These are phyloP conservation scores for Eupelmus urozonus DNA, from an alignment of 2,888 invertebrate species.

Conservation along the genomic window DNA sequence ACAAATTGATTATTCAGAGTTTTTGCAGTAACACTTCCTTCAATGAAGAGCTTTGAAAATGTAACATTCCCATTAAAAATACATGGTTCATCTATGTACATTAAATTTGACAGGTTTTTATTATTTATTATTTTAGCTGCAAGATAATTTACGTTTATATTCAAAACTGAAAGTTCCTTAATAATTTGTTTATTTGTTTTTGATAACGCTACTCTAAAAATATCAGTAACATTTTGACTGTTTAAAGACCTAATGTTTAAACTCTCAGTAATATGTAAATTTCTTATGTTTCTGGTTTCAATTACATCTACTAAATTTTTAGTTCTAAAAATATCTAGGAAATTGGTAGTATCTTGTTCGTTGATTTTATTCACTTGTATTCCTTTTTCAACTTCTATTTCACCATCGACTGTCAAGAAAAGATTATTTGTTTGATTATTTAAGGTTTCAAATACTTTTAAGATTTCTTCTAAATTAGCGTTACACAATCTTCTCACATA, in stretches of 20 bases:
- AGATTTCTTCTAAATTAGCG: constrained; percentile 12
- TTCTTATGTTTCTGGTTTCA: constrained; percentile 57
- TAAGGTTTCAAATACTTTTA: neutral
- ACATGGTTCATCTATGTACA: constrained; percentile 64
- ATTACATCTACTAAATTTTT: constrained; percentile 50
- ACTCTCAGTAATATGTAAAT: constrained; percentile 63
- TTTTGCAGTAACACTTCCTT: constrained; percentile 62
- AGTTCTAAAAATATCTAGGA: constrained; percentile 58
- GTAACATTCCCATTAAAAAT: constrained; percentile 63
- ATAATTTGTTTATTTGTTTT: constrained; percentile 65
- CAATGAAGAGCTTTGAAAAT: constrained; percentile 65
- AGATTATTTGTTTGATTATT: neutral
- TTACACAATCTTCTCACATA: constrained; percentile 34
- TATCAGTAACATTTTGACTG: constrained; percentile 58
- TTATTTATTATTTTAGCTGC: constrained; percentile 63
- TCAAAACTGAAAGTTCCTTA: constrained; percentile 60
- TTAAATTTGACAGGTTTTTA: constrained; percentile 59
- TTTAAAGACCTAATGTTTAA: constrained; percentile 62
- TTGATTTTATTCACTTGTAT: constrained; percentile 63
- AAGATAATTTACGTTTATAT: constrained; percentile 61
- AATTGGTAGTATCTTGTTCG: constrained; percentile 55
- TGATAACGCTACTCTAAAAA: constrained; percentile 63
- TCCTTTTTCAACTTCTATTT: constrained; percentile 62
- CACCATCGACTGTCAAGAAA: constrained; percentile 64
- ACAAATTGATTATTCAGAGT: constrained; percentile 63